Conservation (phyloP, 1,140 invertebrate species). For the Caerostris darwini region DNA sequence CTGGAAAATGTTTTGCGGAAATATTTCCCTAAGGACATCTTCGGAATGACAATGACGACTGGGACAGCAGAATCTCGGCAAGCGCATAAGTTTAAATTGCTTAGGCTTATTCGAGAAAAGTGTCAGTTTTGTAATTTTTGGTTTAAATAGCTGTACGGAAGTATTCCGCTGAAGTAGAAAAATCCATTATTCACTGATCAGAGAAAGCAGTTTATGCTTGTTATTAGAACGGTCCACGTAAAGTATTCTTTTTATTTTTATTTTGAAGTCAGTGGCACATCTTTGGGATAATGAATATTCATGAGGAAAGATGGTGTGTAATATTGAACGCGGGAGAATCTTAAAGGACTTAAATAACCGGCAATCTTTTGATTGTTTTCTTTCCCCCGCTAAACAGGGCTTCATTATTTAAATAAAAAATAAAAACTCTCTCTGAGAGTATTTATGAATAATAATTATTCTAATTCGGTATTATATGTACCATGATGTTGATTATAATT, state of each 20-base stretch:
- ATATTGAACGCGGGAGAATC: not conserved
- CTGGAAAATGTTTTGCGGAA: constrained; percentile 45
- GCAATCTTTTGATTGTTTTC: not conserved
- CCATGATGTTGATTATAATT: not conserved
- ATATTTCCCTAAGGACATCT: constrained; percentile 22
- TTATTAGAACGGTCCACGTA: not conserved
- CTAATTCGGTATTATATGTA: not conserved
- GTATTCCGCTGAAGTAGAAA: not conserved
- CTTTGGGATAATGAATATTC: constrained; percentile 22
- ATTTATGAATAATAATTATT: not conserved
- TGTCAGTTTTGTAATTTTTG: constrained; percentile 32
- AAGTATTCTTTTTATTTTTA: not conserved
- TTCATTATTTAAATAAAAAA: not conserved
- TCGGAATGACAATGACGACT: constrained; percentile 31
- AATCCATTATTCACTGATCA: constrained; percentile 34
- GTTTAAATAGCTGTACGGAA: constrained; percentile 5
- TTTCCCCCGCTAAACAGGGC: not conserved
- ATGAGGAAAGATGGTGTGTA: not conserved
- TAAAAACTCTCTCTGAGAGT: not conserved
- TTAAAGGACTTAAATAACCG: not conserved
- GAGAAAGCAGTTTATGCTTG: not conserved
- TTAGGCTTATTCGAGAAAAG: constrained; percentile 24
- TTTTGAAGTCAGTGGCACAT: not conserved
- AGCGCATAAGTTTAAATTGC: constrained; percentile 23
- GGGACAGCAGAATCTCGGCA: not conserved